Percentiles rank a stretch among this genome's conserved stretches.
These are phyloP conservation scores for Helobdella robusta DNA, from an alignment of 2,888 invertebrate genomes.

Conservation along the genomic window DNA sequence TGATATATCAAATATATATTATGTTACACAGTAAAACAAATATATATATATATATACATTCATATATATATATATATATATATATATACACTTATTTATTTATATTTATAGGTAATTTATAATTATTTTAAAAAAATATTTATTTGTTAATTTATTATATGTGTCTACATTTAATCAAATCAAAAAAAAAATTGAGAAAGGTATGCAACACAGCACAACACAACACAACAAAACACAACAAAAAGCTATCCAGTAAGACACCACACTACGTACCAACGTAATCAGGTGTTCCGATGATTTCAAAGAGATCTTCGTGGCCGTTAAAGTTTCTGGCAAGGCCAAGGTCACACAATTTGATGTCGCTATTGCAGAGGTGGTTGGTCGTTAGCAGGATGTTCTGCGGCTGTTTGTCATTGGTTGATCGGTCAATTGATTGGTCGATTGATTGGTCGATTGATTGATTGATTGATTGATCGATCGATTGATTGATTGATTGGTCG, in stretches of 20 bases:
- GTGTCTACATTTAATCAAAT: background rate
- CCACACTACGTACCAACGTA: conserved; percentile 67
- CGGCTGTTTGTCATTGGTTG: conserved; percentile 59
- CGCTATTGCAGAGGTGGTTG: conserved; percentile 41
- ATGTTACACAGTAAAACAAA: background rate
- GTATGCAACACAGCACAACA: background rate
- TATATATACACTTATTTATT: too few species aligned
- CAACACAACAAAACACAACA: background rate
- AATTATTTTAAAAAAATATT: too few species aligned
- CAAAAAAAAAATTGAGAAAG: background rate
- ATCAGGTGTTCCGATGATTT: conserved; percentile 88
- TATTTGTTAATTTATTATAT: background rate
- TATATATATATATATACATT: conserved; percentile 1
- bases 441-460: too few species aligned
- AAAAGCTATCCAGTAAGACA: background rate
- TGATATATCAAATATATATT: background rate
- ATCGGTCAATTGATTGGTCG: too few species aligned
- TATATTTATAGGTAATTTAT: background rate
- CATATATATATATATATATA: conserved; percentile 4
- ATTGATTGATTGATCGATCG: too few species aligned
- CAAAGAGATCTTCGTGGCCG: conserved; percentile 79
- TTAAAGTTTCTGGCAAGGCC: conserved; percentile 69
- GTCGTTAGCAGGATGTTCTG: conserved; percentile 79
- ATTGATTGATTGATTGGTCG: too few species aligned
- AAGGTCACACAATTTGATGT: conserved; percentile 48